Evolutionary conservation across 1,140 invertebrate species (phyloP).

Genomic region (Leptinotarsa undecemlineata): DNA sequence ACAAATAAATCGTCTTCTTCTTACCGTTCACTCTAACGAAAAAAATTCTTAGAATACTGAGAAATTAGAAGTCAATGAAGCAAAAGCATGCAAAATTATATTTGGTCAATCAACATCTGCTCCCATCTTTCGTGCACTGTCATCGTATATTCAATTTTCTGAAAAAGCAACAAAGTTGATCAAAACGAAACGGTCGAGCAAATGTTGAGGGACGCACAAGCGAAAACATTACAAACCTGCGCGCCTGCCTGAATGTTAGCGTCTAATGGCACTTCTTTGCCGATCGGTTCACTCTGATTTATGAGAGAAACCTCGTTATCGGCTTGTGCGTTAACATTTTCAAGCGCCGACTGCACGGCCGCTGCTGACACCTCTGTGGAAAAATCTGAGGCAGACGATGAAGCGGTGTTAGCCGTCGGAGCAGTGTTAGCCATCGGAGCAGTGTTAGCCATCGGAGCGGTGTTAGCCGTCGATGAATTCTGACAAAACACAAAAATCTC

Average conservation of each 20-base stretch:
- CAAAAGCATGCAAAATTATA: background rate
- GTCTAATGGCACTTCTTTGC: constrained; percentile 52
- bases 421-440: background rate
- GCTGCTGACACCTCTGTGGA: constrained; percentile 34
- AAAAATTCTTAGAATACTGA: no score
- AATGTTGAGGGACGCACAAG: background rate
- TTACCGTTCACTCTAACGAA: no score
- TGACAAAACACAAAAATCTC: constrained; percentile 32
- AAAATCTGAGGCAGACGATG: background rate
- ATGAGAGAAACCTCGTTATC: constrained; percentile 55
- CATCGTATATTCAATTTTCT: no score
- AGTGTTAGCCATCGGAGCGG: background rate
- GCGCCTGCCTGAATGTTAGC: constrained; percentile 57
- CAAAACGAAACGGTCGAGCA: background rate
- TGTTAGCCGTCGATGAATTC: background rate
- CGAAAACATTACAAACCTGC: constrained; percentile 53
- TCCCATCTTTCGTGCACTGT: background rate
- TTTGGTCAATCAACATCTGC: background rate
- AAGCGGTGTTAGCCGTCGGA: constrained; percentile 2
- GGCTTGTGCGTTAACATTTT: constrained; percentile 37
- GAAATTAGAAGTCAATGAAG: background rate
- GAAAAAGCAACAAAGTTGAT: no score
- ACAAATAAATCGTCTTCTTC: no score
- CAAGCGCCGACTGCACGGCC: constrained; percentile 33
- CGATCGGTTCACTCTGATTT: constrained; percentile 54